Evolutionary conservation across 2,113 vertebrate species (phyloP), one percentile per base, ranked within the genome.

Genomic region (Nibea coibor): DNA sequence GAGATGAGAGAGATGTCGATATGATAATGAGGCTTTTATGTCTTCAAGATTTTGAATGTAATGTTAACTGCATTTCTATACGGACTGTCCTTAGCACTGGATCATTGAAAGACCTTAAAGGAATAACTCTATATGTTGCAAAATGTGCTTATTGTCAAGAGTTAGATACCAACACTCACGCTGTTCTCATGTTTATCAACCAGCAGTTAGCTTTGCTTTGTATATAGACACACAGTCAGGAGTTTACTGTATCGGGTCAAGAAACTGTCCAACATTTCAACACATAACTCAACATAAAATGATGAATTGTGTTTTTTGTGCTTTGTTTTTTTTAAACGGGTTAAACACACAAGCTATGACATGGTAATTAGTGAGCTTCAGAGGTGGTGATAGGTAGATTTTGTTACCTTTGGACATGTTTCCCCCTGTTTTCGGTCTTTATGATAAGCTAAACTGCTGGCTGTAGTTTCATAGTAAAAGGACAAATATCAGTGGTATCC

Each of bases 1-100:
- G 26, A 69, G 67, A 80, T 83, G 69, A 89, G 59, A 80, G 54
- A 86, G 58, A 87, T 80, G 50, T 45, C 75, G 72, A 83, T 81
- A 83, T 81, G 53, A 8, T 57, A 72, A 84, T 64, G 11, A 62
- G 7, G 39, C 26, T 45, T 82, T 73, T 63, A 31, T 77, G 19
- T 73, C 15, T 61, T 75, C 4, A 80, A 72, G 26, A 78, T 65
- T 67, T 57, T 5, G 0, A 50, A 64, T 67, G 2, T 53, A 24
- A 75, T 7, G 39, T 67, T 43, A 50, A 75, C 56, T 58, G 17
- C 3, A 48, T 74, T 75, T 81, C 28, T 76, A 68, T 28, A 63
- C 4, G 54, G 15, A 64, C 85, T 56, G 20, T 72, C 62, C 39
- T 0, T 14, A 50, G 24, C 45, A 56, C 14, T 58, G 16, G 12